These are phyloP conservation scores for Drosophila tripunctata DNA, from an alignment of 2,888 invertebrate genomes.

Conservation along the genomic window DNA sequence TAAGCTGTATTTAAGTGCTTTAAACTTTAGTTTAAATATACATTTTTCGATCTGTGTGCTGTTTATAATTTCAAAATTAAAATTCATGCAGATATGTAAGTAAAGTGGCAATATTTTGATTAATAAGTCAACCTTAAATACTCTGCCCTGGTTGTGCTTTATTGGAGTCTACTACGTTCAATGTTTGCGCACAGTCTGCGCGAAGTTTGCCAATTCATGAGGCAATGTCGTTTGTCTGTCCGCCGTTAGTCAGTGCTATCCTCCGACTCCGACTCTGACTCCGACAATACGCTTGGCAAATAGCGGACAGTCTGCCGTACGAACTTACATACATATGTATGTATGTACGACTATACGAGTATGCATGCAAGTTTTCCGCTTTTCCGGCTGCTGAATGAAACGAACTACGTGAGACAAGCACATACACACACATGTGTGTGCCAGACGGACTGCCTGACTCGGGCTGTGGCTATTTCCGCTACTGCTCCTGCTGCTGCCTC, in stretches of 20 bases:
- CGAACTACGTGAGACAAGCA: slow-evolving; percentile 33
- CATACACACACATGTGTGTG: slow-evolving; percentile 3
- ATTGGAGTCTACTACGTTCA: slow-evolving; percentile 29
- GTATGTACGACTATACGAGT: no score
- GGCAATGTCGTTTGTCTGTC: slow-evolving; percentile 40
- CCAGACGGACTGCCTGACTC: slow-evolving; percentile 17
- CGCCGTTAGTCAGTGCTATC: slow-evolving; percentile 5
- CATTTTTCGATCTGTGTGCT: no score
- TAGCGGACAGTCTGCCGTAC: slow-evolving; percentile 54
- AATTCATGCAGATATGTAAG: no score
- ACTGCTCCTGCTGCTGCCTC: slow-evolving; percentile 30
- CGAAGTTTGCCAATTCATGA: slow-evolving; percentile 72
- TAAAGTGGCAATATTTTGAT: background rate
- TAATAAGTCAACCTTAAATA: background rate
- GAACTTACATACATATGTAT: slow-evolving; percentile 11
- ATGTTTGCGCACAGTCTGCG: slow-evolving; percentile 78
- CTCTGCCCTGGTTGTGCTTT: background rate
- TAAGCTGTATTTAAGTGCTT: no score
- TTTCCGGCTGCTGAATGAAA: slow-evolving; percentile 60
- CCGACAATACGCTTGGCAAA: slow-evolving; percentile 76
- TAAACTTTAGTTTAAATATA: no score
- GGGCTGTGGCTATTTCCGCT: slow-evolving; percentile 37
- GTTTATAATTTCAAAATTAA: no score
- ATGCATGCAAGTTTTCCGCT: slow-evolving; percentile 78
- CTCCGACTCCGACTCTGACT: slow-evolving; percentile 5